Evolutionary conservation across 92 coral and sea anemone species (phyloP).

Genomic region (Anthopleura xanthogrammica): DNA sequence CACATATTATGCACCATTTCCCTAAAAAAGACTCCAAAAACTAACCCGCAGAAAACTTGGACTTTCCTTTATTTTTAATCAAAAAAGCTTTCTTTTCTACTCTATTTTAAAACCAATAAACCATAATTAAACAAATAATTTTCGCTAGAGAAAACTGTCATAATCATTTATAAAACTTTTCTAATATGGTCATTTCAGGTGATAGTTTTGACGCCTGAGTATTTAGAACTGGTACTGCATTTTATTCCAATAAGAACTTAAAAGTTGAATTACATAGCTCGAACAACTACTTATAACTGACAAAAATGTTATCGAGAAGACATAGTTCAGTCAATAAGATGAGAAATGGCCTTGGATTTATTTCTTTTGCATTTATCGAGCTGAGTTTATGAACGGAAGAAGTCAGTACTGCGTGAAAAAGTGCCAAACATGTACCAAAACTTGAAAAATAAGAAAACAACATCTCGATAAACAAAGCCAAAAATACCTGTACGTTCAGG

Average conservation of each 20-base stretch:
- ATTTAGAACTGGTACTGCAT: not conserved
- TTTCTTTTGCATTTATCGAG: not conserved
- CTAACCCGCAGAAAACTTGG: conserved; percentile 1
- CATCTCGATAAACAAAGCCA: not conserved
- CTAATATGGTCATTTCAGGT: not conserved
- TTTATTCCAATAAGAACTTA: not conserved
- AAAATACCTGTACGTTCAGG: not conserved
- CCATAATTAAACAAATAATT: not conserved
- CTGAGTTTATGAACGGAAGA: no score
- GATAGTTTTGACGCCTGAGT: not conserved
- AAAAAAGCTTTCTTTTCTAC: not conserved
- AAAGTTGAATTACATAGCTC: not conserved
- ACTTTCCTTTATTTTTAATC: not conserved
- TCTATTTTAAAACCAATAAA: not conserved
- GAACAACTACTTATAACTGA: not conserved
- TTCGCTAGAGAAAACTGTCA: not conserved
- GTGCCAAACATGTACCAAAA: not conserved
- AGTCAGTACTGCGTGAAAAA: not conserved
- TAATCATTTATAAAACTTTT: not conserved
- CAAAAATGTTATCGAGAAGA: not conserved
- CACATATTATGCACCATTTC: conserved; percentile 48
- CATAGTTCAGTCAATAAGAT: not conserved
- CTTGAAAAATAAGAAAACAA: not conserved
- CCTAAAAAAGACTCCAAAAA: conserved; percentile 9
- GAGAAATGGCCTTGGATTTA: not conserved